These are phyloP conservation scores for Acanthaster planci DNA, from an alignment of 35 echinoderm and acorn worm species.

Conservation along the genomic window DNA sequence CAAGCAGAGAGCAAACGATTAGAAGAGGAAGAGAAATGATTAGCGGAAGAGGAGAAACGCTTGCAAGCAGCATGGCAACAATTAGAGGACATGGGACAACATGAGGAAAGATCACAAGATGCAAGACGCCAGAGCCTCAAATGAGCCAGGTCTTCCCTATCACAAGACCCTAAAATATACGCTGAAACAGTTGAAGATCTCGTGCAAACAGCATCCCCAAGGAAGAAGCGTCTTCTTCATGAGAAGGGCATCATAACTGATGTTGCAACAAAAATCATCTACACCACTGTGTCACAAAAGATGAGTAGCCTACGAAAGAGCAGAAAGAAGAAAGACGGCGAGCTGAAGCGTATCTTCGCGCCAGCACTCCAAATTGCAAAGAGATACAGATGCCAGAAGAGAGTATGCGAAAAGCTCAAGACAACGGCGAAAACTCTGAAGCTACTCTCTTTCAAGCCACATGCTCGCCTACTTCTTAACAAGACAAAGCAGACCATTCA, in stretches of 20 bases:
- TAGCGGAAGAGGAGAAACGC: too few species aligned
- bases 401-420: constrained; percentile 3
- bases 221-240: neutral
- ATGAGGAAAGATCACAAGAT: constrained; percentile 23
- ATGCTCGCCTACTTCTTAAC: neutral
- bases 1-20: too few species aligned
- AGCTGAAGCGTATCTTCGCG: constrained; percentile 15
- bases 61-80: too few species aligned
- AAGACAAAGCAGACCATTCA: neutral
- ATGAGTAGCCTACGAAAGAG: neutral
- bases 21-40: too few species aligned
- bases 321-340: constrained; percentile 33
- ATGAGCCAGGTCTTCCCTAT: constrained; percentile 33
- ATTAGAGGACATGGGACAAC: too few species aligned
- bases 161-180: constrained; percentile 13
- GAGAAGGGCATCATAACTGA: constrained; percentile 36
- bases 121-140: constrained; percentile 27
- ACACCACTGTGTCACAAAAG: neutral
- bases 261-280: constrained; percentile 30
- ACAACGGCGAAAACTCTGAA: constrained; percentile 5
- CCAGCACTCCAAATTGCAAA: constrained; percentile 25
- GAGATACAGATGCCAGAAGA: constrained; percentile 11
- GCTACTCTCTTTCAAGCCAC: neutral
- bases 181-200: constrained; percentile 40
- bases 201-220: constrained; percentile 21